Evolutionary conservation across 1,140 invertebrate species (phyloP), one percentile per base, ranked within the genome.

Genomic region (Phymorhynchus buccinoides): DNA sequence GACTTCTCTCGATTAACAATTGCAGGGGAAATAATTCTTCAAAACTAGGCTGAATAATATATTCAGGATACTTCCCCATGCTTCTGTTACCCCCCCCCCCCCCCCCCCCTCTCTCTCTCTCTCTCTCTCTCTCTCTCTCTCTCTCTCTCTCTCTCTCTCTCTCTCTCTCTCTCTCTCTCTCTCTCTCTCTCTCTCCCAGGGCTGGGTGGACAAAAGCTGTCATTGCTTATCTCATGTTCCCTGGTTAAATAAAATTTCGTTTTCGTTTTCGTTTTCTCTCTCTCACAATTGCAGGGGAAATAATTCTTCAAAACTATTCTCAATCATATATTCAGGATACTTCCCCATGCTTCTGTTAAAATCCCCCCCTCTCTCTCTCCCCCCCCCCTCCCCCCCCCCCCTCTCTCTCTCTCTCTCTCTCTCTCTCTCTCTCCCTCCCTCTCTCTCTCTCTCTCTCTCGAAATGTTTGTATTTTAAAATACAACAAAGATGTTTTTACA

Each of bases 321-420:
- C n/a, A n/a, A n/a, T n/a, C n/a, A n/a, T n/a, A n/a, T n/a, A n/a
- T n/a, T n/a, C n/a, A n/a, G n/a, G n/a, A n/a, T n/a, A n/a, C n/a
- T 37, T 73, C 27, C 27, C 35, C 35, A 7, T 73, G 6, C 35
- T 37, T 9, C 35, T 73, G 12, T 66, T 66, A 18, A 16, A 18
- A 16, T 66, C 16, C 35, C 68, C 35, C 56, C 30, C 56, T 66
- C 56, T 66, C 56, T 66, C 56, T 66, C 56, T 66, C 56, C n/a
- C n/a, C 18, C 6, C 18, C 48, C 22, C 48, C 22, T 35, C 37
- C 35, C 37, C 42, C 37, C 75, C 37, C 75, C 1, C 75, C 1
- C 75, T 4, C 75, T 4, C 75, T 78, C 75, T 78, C 75, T 78
- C 37, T 78, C 6, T 78, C 37, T 78, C 75, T 42, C 75, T 78